phyloP scores from a whole-genome alignment of 2,113 vertebrate species.

The Atractosteus spatula region DNA sequence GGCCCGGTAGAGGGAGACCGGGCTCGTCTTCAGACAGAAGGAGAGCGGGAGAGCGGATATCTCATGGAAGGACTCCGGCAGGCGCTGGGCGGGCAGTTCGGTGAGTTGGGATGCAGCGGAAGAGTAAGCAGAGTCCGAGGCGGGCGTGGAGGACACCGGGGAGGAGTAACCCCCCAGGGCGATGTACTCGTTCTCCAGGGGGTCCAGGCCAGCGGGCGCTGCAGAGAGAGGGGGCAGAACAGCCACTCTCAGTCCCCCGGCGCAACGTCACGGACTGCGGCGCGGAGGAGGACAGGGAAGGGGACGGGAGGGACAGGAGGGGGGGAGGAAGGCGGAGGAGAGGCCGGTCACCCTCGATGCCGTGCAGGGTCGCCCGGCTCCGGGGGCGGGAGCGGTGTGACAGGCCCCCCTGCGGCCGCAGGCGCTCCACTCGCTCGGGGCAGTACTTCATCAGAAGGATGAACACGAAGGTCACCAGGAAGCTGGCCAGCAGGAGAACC shows the following conservation, averaged over 20 bases:
- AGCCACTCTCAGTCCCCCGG: too few relatives aligned
- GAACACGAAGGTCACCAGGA: constrained; percentile 57
- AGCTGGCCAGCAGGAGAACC: constrained; percentile 54
- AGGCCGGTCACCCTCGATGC: constrained; percentile 58
- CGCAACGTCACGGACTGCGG: too few relatives aligned
- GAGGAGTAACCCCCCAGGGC: constrained; percentile 46
- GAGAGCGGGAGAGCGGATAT: constrained; percentile 49
- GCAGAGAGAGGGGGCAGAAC: neutral
- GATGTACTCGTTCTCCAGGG: constrained; percentile 67
- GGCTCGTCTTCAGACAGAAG: constrained; percentile 53
- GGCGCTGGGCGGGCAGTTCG: constrained; percentile 62
- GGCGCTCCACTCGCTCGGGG: constrained; percentile 56
- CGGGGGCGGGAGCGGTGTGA: neutral
- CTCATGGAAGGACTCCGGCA: constrained; percentile 66
- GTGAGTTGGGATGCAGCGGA: constrained; percentile 41
- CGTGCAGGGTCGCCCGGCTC: constrained; percentile 48
- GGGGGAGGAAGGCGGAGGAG: neutral
- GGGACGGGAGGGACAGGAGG: neutral
- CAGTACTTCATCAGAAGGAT: constrained; percentile 64
- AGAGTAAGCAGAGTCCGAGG: constrained; percentile 24
- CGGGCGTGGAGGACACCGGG: constrained; percentile 48
- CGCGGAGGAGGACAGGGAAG: neutral
- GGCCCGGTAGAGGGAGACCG: constrained; percentile 62
- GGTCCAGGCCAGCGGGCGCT: constrained; percentile 66
- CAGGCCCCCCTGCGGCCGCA: constrained; percentile 25